Conservation (phyloP, 1,140 invertebrate species). For the Dendroctonus valens region DNA sequence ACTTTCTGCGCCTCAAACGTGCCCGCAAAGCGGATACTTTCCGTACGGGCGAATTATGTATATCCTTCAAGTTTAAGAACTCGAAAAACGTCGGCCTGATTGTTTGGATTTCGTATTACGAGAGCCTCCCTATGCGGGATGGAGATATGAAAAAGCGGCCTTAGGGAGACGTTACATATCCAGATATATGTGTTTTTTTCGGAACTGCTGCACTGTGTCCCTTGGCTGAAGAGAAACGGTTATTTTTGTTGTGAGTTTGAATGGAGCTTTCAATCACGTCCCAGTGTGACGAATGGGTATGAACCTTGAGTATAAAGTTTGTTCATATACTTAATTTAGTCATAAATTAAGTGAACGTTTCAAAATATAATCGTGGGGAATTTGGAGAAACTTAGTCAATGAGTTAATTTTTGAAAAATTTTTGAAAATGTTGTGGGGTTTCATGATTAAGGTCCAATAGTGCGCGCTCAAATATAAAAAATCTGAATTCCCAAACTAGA, state of each 20-base stretch:
- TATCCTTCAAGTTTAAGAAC: constrained; percentile 22
- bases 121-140: constrained; percentile 1
- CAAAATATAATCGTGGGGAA: not conserved
- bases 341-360: not conserved
- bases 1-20: not conserved
- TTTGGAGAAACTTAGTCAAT: not conserved
- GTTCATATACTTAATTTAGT: no score
- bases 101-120: constrained; percentile 27
- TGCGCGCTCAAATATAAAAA: no score
- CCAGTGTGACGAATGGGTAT: no score
- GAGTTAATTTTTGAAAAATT: constrained; percentile 1
- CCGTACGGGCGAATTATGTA: not conserved
- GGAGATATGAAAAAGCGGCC: constrained; percentile 15
- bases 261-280: no score
- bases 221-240: no score
- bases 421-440: not conserved
- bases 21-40: constrained; percentile 3
- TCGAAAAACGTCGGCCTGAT: constrained; percentile 19
- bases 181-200: not conserved
- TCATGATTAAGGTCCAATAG: no score
- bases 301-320: no score
- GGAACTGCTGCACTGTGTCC: no score
- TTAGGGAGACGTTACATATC: constrained; percentile 8
- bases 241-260: no score
- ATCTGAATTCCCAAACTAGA: no score